Conservation (phyloP, 2,888 invertebrate species). For the Phaonia tiefii region DNA sequence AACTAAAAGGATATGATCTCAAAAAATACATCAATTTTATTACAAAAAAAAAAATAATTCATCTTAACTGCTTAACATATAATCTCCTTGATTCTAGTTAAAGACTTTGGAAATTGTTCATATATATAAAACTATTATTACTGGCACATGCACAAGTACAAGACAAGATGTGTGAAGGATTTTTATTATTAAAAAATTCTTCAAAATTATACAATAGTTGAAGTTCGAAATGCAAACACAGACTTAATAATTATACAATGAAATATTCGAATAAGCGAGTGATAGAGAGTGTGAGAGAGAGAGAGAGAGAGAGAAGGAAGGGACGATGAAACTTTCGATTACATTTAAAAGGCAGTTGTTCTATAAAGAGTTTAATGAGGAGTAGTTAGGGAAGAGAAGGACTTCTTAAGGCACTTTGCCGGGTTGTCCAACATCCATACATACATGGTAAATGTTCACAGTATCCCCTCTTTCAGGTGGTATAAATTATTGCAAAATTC, state of each 20-base stretch:
- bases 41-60: conserved; percentile 33
- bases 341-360: conserved; percentile 27
- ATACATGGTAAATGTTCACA: no score
- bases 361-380: background rate
- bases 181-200: background rate
- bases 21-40: conserved; percentile 56
- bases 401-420: conserved; percentile 27
- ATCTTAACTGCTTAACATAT: conserved; percentile 37
- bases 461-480: background rate
- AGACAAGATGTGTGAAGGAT: background rate
- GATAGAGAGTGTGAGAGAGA: background rate
- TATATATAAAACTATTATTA: conserved; percentile 40
- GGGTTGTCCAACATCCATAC: no score
- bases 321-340: background rate
- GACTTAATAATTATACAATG: background rate
- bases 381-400: no score
- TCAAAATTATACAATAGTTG: background rate
- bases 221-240: background rate
- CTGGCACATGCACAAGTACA: conserved; percentile 63
- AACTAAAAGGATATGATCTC: conserved; percentile 5
- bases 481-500: background rate
- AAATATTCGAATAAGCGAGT: background rate
- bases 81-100: background rate
- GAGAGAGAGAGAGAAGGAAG: no score
- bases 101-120: conserved; percentile 14